Conservation (phyloP, 2,113 vertebrate species). For the Globicephala melas region DNA sequence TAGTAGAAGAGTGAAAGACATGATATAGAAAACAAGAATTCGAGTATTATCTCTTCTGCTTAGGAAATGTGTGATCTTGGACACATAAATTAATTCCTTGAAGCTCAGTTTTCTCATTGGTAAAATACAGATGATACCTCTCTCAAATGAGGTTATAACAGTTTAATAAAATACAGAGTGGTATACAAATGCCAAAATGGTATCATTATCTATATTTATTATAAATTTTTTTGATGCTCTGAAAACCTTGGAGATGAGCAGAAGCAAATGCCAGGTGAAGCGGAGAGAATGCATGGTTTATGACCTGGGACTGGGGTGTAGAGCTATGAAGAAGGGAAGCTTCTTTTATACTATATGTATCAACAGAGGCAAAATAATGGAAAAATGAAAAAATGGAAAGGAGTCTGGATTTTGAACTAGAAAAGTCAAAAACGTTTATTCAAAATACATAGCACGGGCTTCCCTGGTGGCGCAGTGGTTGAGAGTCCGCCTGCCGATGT, state of each 20-base stretch:
- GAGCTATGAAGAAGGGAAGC: neutral
- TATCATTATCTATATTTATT: neutral
- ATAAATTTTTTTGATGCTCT: neutral
- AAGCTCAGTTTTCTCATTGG: neutral
- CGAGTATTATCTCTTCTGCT: neutral
- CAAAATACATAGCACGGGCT: neutral
- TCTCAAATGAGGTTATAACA: neutral
- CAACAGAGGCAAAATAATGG: neutral
- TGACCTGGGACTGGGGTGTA: neutral
- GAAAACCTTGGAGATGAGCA: neutral
- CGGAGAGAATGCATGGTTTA: neutral
- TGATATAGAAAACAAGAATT: neutral
- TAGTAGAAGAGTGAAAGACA: neutral
- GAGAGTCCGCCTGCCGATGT: too few species aligned
- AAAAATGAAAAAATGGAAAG: neutral
- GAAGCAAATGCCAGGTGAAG: neutral
- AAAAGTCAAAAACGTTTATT: neutral
- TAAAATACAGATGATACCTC: neutral
- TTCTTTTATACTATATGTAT: neutral
- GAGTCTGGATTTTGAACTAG: neutral
- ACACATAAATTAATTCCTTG: neutral
- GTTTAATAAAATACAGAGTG: neutral
- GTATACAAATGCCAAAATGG: neutral
- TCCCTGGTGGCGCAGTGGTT: too few species aligned
- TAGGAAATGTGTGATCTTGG: neutral